These are phyloP conservation scores for Augiades crinisus DNA, from an alignment of 2,888 invertebrate genomes.

Conservation along the genomic window DNA sequence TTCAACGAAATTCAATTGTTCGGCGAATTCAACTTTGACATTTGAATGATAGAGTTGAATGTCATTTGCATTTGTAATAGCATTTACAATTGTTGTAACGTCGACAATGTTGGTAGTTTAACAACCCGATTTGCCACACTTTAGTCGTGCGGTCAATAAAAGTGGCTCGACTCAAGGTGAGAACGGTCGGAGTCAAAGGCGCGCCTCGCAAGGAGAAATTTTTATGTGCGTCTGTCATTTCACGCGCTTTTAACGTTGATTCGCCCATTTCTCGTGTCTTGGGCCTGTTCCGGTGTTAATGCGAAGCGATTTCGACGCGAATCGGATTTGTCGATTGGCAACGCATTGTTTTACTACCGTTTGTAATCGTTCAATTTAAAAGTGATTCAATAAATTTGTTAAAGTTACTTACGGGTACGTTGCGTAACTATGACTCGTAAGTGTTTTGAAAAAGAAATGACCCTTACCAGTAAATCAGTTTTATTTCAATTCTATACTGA, in stretches of 20 bases:
- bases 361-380: conserved; percentile 7
- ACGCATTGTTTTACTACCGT: conserved; percentile 7
- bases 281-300: conserved; percentile 40
- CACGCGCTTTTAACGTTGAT: conserved; percentile 73
- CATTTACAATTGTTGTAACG: conserved; percentile 33
- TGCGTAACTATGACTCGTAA: too few relatives aligned
- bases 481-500: too few relatives aligned
- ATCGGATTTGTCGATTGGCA: conserved; percentile 12
- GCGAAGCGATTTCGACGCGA: conserved; percentile 48
- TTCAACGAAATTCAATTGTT: conserved; percentile 25
- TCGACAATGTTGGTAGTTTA: conserved; percentile 53
- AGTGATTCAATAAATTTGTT: background rate
- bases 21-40: conserved; percentile 42
- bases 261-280: conserved; percentile 47
- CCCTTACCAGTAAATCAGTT: too few relatives aligned
- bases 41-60: conserved; percentile 36
- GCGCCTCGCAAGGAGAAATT: conserved; percentile 62
- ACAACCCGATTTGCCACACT: conserved; percentile 71
- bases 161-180: conserved; percentile 57
- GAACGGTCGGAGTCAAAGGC: conserved; percentile 55
- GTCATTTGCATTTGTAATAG: background rate
- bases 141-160: conserved; percentile 69
- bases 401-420: background rate
- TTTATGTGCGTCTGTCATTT: conserved; percentile 74
- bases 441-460: too few relatives aligned